A percentile compares a stretch with the other conserved stretches of the same genome.
phyloP scores from a whole-genome alignment of 2,797 vertebrate species.

The Sebastes trivittatus region DNA sequence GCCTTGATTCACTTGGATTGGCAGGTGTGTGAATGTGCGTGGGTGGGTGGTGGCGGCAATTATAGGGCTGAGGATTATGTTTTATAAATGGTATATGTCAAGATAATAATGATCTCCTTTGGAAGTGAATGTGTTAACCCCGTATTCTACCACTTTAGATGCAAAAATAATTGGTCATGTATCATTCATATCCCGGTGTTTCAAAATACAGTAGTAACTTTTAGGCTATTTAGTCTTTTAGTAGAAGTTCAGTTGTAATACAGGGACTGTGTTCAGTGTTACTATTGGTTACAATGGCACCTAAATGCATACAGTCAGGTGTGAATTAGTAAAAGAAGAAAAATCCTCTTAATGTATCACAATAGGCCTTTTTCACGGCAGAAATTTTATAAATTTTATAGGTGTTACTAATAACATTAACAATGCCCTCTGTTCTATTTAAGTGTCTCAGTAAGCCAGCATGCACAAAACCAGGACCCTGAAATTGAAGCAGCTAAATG shows the following conservation, averaged over 20 bases:
- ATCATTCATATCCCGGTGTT: background rate
- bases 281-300: background rate
- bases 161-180: background rate
- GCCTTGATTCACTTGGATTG: conserved; percentile 23
- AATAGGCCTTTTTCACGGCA: background rate
- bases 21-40: conserved; percentile 5
- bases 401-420: background rate
- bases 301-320: background rate
- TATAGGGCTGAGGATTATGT: conserved; percentile 1
- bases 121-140: background rate
- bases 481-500: background rate
- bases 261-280: background rate
- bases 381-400: background rate
- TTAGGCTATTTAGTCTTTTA: background rate
- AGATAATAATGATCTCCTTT: conserved; percentile 4
- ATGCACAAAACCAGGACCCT: background rate
- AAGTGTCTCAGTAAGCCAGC: background rate
- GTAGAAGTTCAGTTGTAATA: background rate
- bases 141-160: background rate
- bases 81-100: conserved; percentile 21
- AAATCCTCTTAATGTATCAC: background rate
- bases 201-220: background rate
- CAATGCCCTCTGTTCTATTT: background rate
- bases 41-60: conserved; percentile 32
- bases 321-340: background rate